Conservation (phyloP, 2,888 invertebrate genomes). For the Patella pellucida region DNA sequence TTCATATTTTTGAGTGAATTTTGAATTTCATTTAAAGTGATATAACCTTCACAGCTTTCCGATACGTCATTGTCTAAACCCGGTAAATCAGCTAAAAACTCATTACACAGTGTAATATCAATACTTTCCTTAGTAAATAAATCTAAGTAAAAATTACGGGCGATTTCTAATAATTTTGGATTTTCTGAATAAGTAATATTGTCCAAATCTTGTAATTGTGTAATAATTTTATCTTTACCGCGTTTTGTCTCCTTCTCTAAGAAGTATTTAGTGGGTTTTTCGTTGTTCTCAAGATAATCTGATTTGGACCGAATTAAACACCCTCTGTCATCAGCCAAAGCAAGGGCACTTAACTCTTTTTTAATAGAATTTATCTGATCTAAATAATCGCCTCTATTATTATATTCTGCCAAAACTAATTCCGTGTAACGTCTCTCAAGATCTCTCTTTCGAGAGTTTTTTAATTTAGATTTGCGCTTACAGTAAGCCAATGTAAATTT, state of each 20-base stretch:
- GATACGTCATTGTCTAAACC: not conserved
- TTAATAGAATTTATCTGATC: not conserved
- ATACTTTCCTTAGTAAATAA: constrained; percentile 18
- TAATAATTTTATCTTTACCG: constrained; percentile 19
- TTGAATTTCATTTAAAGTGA: constrained; percentile 16
- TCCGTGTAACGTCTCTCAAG: constrained; percentile 13
- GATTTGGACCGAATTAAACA: constrained; percentile 5
- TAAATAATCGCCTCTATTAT: constrained; percentile 15
- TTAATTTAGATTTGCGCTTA: constrained; percentile 11
- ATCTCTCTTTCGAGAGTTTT: constrained; percentile 2
- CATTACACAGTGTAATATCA: constrained; percentile 14
- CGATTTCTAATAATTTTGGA: constrained; percentile 14
- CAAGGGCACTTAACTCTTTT: not conserved
- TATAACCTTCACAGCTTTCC: constrained; percentile 10
- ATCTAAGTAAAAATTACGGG: constrained; percentile 16
- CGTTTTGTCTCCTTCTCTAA: constrained; percentile 14
- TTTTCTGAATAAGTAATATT: not conserved
- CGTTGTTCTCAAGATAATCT: not conserved
- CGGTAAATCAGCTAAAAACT: constrained; percentile 18
- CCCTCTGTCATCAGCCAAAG: not conserved
- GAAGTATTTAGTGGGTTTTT: constrained; percentile 15
- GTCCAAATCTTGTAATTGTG: constrained; percentile 7
- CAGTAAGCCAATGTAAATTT: constrained; percentile 1
- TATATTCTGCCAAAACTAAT: constrained; percentile 14
- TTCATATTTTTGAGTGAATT: constrained; percentile 27